Base-by-base conservation (phyloP, 92 coral and sea anemone genomes). In the Muricea muricata region DNA sequence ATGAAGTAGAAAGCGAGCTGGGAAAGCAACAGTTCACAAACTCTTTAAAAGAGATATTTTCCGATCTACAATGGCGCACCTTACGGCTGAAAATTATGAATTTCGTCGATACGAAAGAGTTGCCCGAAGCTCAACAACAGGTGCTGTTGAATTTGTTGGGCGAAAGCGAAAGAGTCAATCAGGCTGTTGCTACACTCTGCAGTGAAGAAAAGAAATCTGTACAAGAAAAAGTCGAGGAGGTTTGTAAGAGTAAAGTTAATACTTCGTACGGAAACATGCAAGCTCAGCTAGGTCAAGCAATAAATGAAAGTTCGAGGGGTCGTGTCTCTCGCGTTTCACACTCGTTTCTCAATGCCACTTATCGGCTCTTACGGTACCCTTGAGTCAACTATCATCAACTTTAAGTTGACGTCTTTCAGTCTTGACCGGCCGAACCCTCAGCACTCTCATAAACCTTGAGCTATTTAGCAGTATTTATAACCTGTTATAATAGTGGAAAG, bases 201-300 rank as follows among this genome's bases (percentile, higher is more conserved):
- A 57, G 87, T 79, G 86, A 94, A 85, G 99, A 97, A 89, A 61
- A 72, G 1, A 93, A 85, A 79, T 77, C 93, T 12, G 87, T 97
- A 34, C 88, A 91, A 60, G 88, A 94, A 18, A 89, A 89, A 21
- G 98, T 91, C 34, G 87, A 91, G 83, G 97, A 93, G 73, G 86
- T 97, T 74, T 92, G 97, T 81, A 85, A 67, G 50, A 94, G 82
- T n/a, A n/a, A n/a, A n/a, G 61, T 48, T 15, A 48, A 39, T 39
- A 39, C 45, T n/a, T n/a, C n/a, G n/a, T n/a, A n/a, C n/a, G n/a
- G n/a, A n/a, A n/a, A n/a, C n/a, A n/a, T n/a, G n/a, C n/a, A n/a
- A n/a, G n/a, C n/a, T n/a, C n/a, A n/a, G n/a, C n/a, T n/a, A n/a
- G n/a, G n/a, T n/a, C n/a, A n/a, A n/a, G n/a, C n/a, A n/a, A n/a